Percentiles rank a stretch among this genome's conserved stretches.
These are phyloP conservation scores for Anas bernieri DNA, from an alignment of 2,797 vertebrate species.

Conservation along the genomic window DNA sequence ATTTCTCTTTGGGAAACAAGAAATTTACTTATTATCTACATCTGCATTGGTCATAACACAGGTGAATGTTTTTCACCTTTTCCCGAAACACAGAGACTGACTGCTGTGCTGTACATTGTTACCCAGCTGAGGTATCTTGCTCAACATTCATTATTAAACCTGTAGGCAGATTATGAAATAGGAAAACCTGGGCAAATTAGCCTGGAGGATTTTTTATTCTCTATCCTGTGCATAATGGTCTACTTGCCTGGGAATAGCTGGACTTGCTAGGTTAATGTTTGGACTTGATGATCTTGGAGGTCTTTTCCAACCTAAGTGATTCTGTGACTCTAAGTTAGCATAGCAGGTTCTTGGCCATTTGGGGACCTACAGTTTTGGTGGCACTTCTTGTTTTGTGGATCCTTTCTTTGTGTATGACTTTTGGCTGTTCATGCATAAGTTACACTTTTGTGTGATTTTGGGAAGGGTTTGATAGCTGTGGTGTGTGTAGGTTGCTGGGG, in stretches of 20 bases:
- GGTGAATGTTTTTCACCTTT: neutral
- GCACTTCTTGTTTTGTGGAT: too few species aligned
- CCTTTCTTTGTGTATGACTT: neutral
- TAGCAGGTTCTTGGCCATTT: neutral
- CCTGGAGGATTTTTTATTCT: neutral
- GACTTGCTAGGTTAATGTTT: too few species aligned
- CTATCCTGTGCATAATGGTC: neutral
- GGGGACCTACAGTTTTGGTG: rapidly evolving
- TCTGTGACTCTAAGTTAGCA: too few species aligned
- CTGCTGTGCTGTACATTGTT: neutral
- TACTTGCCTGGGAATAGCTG: neutral
- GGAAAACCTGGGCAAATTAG: neutral
- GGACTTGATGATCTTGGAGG: too few species aligned
- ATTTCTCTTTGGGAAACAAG: neutral
- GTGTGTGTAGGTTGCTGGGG: neutral
- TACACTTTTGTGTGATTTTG: neutral
- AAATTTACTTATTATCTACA: neutral
- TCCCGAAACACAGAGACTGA: neutral
- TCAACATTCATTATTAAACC: neutral
- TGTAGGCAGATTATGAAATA: neutral
- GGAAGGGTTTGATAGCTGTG: neutral
- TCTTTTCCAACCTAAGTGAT: too few species aligned
- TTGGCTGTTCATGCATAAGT: neutral
- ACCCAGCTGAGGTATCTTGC: neutral
- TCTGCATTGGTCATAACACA: neutral